Evolutionary conservation across 2,797 vertebrate genomes (phyloP).

Genomic region (Myotis daubentonii): DNA sequence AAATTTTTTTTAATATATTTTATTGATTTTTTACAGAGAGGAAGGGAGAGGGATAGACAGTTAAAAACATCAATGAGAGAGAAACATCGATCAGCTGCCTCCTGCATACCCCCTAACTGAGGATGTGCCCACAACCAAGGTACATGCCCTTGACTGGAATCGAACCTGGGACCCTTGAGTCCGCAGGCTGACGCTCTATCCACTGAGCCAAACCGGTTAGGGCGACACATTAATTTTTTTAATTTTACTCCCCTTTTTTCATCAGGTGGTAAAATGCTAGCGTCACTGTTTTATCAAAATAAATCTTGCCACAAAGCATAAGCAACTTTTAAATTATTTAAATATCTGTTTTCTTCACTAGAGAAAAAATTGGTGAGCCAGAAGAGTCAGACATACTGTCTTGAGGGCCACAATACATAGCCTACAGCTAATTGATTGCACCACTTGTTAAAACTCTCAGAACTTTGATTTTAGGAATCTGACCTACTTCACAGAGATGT

Average conservation of each 20-base stretch:
- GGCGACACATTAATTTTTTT: slow-evolving; percentile 51
- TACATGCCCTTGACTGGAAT: too few species aligned
- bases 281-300: slow-evolving; percentile 69
- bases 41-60: too few species aligned
- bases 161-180: too few species aligned
- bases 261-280: slow-evolving; percentile 59
- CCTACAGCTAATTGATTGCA: neutral
- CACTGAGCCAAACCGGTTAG: too few species aligned
- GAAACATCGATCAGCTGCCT: too few species aligned
- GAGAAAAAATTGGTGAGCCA: neutral
- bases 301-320: slow-evolving; percentile 60
- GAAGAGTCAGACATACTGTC: neutral
- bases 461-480: neutral
- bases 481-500: neutral
- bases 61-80: too few species aligned
- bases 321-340: neutral
- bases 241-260: slow-evolving; percentile 50
- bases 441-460: neutral
- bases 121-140: too few species aligned
- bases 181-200: too few species aligned
- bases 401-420: neutral
- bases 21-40: too few species aligned
- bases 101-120: too few species aligned
- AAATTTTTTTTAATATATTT: neutral
- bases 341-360: neutral